A percentile compares a stretch with the other conserved stretches of the same genome.
Evolutionary conservation across 2,113 vertebrate genomes (phyloP).

Genomic region (Notechis scutatus): DNA sequence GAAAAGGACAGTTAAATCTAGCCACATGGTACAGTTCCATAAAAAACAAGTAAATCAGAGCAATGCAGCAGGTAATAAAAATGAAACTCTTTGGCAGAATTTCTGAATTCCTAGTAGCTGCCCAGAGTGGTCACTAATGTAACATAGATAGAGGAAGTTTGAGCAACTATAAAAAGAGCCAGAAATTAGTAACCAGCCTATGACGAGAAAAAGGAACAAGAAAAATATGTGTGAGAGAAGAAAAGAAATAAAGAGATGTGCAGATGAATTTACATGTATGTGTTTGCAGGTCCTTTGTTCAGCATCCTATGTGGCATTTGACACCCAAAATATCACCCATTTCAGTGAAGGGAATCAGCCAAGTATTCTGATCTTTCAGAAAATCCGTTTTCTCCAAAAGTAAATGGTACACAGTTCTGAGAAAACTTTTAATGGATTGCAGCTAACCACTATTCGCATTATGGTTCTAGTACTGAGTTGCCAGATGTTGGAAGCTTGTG

Average conservation of each 20-base stretch:
- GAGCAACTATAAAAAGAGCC: not conserved
- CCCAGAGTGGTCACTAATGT: not conserved
- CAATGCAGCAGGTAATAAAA: not conserved
- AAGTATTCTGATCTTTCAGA: not conserved
- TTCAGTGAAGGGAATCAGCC: not conserved
- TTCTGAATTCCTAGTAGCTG: not conserved
- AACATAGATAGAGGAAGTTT: not conserved
- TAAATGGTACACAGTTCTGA: no score
- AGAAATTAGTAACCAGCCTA: not conserved
- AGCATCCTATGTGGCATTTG: not conserved
- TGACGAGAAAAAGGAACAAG: not conserved
- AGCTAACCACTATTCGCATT: not conserved
- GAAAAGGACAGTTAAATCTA: not conserved
- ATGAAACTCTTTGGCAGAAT: not conserved
- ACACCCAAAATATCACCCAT: not conserved
- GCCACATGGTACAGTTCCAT: not conserved
- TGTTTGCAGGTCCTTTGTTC: not conserved
- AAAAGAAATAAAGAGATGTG: not conserved
- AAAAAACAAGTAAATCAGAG: not conserved
- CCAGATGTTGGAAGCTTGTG: not conserved
- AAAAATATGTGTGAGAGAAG: not conserved
- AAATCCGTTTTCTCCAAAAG: not conserved
- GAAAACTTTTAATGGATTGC: not conserved
- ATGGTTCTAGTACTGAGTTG: not conserved
- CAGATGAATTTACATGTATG: not conserved